Conservation (phyloP, 2,113 vertebrate species). For the Pseudorectes ferrugineus region DNA sequence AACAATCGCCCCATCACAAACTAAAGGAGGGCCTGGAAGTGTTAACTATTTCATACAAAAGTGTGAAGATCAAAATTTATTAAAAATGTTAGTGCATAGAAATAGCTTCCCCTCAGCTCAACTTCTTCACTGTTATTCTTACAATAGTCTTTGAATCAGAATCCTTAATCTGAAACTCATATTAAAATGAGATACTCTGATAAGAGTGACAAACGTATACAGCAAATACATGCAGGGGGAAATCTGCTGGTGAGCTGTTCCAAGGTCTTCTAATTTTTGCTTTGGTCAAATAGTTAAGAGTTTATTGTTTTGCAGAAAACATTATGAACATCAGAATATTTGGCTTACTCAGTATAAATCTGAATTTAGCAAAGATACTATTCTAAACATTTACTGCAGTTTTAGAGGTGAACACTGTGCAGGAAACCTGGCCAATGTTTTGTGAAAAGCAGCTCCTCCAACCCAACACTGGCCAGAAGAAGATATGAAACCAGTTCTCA, state of each 20-base stretch:
- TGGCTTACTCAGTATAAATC: not conserved
- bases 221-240: accelerated
- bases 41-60: not conserved
- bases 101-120: not conserved
- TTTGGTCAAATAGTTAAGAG: not conserved
- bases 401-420: not conserved
- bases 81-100: not conserved
- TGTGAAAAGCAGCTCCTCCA: not conserved
- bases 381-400: not conserved
- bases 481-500: not conserved
- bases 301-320: not conserved
- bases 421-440: not conserved
- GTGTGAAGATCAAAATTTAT: not conserved
- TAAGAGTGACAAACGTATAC: not conserved
- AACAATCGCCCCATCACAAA: not conserved
- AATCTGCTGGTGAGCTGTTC: not conserved
- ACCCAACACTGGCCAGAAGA: not conserved
- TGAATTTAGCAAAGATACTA: not conserved
- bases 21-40: not conserved
- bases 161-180: not conserved
- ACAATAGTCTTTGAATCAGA: not conserved
- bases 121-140: not conserved
- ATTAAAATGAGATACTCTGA: not conserved
- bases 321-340: not conserved
- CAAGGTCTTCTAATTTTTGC: not conserved